These are phyloP conservation scores for Upupa epops DNA, from an alignment of 2,113 vertebrate genomes.

Conservation along the genomic window DNA sequence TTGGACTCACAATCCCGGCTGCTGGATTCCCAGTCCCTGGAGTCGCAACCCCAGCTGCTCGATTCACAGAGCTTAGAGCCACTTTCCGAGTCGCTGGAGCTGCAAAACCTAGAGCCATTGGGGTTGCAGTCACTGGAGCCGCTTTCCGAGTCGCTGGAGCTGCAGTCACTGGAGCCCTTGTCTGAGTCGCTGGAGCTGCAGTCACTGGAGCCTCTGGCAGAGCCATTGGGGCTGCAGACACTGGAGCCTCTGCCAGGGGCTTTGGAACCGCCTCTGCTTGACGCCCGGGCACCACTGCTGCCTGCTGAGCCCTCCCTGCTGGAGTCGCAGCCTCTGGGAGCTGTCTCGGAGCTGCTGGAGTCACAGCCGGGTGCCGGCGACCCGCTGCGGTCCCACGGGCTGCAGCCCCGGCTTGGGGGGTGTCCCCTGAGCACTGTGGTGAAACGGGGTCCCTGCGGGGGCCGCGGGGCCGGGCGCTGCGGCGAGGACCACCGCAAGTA, in stretches of 20 bases:
- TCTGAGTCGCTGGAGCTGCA: constrained; percentile 77
- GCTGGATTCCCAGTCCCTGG: constrained; percentile 71
- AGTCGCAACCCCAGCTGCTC: constrained; percentile 72
- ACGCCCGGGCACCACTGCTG: constrained; percentile 57
- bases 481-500: constrained; percentile 85
- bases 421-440: constrained; percentile 66
- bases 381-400: constrained; percentile 61
- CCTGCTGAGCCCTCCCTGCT: constrained; percentile 74
- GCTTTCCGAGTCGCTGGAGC: constrained; percentile 69
- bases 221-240: constrained; percentile 75
- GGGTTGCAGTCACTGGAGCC: constrained; percentile 73
- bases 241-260: constrained; percentile 72
- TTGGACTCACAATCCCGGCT: constrained; percentile 73
- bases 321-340: constrained; percentile 65
- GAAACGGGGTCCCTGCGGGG: constrained; percentile 67
- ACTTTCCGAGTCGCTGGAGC: constrained; percentile 70
- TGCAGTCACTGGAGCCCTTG: constrained; percentile 64
- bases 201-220: constrained; percentile 74
- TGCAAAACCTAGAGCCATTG: constrained; percentile 62
- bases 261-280: constrained; percentile 66
- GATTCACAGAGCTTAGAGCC: constrained; percentile 78
- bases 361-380: constrained; percentile 67
- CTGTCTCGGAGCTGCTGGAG: constrained; percentile 74
- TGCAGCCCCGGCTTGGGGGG: constrained; percentile 54
- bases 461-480: constrained; percentile 70